Percentiles rank a stretch among this genome's conserved stretches.
These are phyloP conservation scores for Aphodius sticticus DNA, from an alignment of 2,888 invertebrate species.

Conservation along the genomic window DNA sequence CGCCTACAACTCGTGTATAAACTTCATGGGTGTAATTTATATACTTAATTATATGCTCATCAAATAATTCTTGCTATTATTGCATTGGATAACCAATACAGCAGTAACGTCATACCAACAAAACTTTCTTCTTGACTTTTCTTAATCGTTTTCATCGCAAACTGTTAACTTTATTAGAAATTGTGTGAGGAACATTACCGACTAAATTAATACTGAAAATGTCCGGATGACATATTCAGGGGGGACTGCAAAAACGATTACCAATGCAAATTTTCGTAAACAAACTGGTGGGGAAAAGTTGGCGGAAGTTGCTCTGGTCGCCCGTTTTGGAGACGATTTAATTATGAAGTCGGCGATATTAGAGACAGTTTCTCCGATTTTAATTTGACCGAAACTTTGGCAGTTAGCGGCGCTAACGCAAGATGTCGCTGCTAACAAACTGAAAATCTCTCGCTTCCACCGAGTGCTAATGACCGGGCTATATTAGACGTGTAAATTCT, in stretches of 20 bases:
- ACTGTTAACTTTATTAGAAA: not conserved
- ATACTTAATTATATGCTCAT: too few relatives aligned
- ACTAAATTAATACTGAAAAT: not conserved
- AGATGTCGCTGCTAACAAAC: not conserved
- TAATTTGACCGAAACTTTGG: constrained; percentile 4
- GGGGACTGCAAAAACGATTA: not conserved
- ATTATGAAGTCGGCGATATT: not conserved
- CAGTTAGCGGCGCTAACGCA: not conserved
- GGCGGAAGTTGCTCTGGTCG: not conserved
- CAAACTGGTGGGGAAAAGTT: not conserved
- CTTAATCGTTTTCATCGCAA: too few relatives aligned
- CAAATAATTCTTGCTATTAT: too few relatives aligned
- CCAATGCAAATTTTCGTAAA: constrained; percentile 4
- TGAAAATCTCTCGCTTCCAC: not conserved
- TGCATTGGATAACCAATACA: too few relatives aligned
- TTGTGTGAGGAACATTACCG: not conserved
- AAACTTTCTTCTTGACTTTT: too few relatives aligned
- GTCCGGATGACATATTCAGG: not conserved
- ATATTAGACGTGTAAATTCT: constrained; percentile 4
- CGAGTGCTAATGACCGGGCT: not conserved
- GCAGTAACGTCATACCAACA: too few relatives aligned
- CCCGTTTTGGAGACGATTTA: not conserved
- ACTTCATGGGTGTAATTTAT: too few relatives aligned
- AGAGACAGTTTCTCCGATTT: constrained; percentile 4
- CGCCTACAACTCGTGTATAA: too few relatives aligned